Conservation (phyloP, 2,888 invertebrate genomes). For the Gerris lacustris region DNA sequence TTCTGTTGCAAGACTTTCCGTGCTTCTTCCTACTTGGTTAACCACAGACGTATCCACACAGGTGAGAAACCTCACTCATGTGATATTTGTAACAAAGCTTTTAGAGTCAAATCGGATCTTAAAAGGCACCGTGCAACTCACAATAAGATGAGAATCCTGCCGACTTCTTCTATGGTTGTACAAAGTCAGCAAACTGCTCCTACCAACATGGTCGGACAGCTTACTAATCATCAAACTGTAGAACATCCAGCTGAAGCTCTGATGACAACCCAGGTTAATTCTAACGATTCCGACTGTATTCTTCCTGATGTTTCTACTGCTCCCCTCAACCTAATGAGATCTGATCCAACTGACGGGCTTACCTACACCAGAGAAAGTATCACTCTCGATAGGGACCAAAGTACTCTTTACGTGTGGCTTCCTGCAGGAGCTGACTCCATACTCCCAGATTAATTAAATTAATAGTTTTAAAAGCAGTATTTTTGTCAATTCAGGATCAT, state of each 20-base stretch:
- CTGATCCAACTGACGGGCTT: conserved; percentile 25
- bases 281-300: conserved; percentile 22
- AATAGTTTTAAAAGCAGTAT: neutral
- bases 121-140: conserved; percentile 68
- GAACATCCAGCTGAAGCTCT: neutral
- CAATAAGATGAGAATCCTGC: conserved; percentile 32
- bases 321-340: conserved; percentile 30
- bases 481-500: too few relatives aligned
- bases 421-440: conserved; percentile 29
- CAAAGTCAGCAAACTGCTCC: conserved; percentile 3
- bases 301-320: conserved; percentile 22
- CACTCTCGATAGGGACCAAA: conserved; percentile 22
- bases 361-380: conserved; percentile 23
- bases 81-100: conserved; percentile 62
- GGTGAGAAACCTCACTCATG: conserved; percentile 69
- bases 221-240: neutral
- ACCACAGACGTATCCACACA: conserved; percentile 73
- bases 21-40: conserved; percentile 72
- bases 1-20: conserved; percentile 72
- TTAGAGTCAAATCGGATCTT: conserved; percentile 71
- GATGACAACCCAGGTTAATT: conserved; percentile 6
- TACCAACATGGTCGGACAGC: conserved; percentile 5
- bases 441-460: conserved; percentile 28
- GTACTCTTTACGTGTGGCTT: conserved; percentile 32
- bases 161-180: conserved; percentile 6